Evolutionary conservation across 2,888 invertebrate species (phyloP), one percentile per base, ranked within the genome.

Genomic region (Esperia sulphurella): DNA sequence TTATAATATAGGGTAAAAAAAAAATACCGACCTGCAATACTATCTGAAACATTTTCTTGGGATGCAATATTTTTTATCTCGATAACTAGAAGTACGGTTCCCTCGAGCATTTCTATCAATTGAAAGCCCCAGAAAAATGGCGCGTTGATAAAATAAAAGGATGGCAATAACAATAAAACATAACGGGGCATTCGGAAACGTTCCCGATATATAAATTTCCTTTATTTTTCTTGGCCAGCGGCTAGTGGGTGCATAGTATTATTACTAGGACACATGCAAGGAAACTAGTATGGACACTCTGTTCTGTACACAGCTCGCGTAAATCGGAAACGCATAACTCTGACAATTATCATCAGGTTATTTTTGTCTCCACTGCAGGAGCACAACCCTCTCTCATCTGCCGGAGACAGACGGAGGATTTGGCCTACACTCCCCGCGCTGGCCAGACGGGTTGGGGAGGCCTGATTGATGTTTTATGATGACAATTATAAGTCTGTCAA

Each of bases 111-210:
- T 63, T 35, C n/a, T 65, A 65, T 65, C 65, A 65, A 68, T n/a
- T 68, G 63, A 58, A 50, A 35, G 39, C 29, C 21, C 41, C 21
- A 40, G 49, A 45, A 50, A 46, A 54, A 54, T 48, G 56, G 55
- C 47, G 53, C 64, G 61, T 64, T 68, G 67, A 69, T 68, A 68
- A 68, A 67, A 71, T 66, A 65, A 63, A 62, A 56, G 62, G 59
- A 57, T 61, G 60, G 77, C 70, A 71, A 83, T 84, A 84, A 83
- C 83, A 82, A 83, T 84, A 84, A 84, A 84, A 79, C 69, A 84
- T 83, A 84, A 83, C 81, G 75, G 77, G n/a, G 28, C 35, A n/a
- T 30, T 14, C 54, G 53, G 40, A 41, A 35, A 41, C 43, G 29
- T 54, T 50, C 45, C 45, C 59, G 56, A 55, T 59, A 61, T 56